These are phyloP conservation scores for Nomada flava DNA, from an alignment of 2,888 invertebrate genomes.

Conservation along the genomic window DNA sequence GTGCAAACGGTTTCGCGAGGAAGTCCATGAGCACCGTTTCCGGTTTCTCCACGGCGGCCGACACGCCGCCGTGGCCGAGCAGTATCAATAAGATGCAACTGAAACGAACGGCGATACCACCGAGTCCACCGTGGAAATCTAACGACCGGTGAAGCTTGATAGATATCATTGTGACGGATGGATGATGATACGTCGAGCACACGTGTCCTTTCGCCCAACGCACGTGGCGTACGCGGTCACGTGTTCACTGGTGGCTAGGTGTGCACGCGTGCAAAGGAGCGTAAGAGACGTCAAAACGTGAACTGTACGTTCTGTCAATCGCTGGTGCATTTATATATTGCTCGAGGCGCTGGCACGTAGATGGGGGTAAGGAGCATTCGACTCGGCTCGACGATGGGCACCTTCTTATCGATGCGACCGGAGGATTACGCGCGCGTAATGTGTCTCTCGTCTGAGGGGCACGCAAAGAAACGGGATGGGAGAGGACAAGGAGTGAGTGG, in stretches of 20 bases:
- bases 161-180: background rate
- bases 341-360: slow-evolving; percentile 60
- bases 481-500: background rate
- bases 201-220: slow-evolving; percentile 31
- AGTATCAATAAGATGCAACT: background rate
- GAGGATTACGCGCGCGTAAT: slow-evolving; percentile 64
- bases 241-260: slow-evolving; percentile 20
- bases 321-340: slow-evolving; percentile 76
- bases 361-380: slow-evolving; percentile 65
- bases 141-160: background rate
- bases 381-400: slow-evolving; percentile 37
- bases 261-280: slow-evolving; percentile 60
- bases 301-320: slow-evolving; percentile 73
- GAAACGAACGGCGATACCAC: background rate
- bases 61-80: background rate
- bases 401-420: slow-evolving; percentile 68
- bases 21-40: slow-evolving; percentile 72
- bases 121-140: background rate
- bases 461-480: background rate
- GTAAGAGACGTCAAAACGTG: slow-evolving; percentile 65
- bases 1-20: slow-evolving; percentile 72
- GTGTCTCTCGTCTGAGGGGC: slow-evolving; percentile 28
- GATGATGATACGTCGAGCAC: background rate
- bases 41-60: slow-evolving; percentile 55
- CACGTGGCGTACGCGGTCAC: slow-evolving; percentile 41